Evolutionary conservation across 1,140 invertebrate species (phyloP).

Genomic region (Acromyrmex charruanus): DNA sequence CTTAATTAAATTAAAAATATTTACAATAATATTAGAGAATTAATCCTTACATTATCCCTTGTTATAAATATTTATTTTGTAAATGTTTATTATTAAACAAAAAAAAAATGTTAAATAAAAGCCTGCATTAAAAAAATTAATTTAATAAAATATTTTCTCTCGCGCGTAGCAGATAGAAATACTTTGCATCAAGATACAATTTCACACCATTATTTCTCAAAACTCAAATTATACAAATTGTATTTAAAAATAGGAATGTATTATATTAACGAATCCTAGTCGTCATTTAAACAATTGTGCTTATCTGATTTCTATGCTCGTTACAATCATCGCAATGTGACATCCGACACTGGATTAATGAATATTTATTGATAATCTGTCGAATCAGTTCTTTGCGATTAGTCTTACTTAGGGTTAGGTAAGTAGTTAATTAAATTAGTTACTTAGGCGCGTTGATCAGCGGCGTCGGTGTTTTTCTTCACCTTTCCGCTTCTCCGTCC

Average conservation of each 20-base stretch:
- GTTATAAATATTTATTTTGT: conserved; percentile 26
- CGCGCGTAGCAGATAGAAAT: conserved; percentile 9
- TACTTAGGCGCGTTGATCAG: conserved; percentile 80
- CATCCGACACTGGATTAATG: conserved; percentile 29
- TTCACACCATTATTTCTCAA: neutral
- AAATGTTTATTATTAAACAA: conserved; percentile 17
- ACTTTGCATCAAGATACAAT: neutral
- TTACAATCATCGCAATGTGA: conserved; percentile 43
- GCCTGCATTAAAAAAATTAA: neutral
- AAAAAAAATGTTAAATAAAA: neutral
- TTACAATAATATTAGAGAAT: conserved; percentile 27
- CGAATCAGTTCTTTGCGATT: conserved; percentile 57
- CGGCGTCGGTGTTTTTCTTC: conserved; percentile 47
- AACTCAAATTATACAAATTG: conserved; percentile 4
- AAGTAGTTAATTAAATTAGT: conserved; percentile 77
- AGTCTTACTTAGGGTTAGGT: conserved; percentile 71
- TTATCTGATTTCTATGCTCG: conserved; percentile 27
- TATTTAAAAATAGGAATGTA: neutral
- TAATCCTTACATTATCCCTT: neutral
- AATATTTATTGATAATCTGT: conserved; percentile 55
- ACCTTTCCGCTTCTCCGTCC: conserved; percentile 14
- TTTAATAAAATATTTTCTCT: conserved; percentile 23
- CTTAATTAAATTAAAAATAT: conserved; percentile 37
- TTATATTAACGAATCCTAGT: neutral
- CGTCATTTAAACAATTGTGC: conserved; percentile 47